Conservation (phyloP, 2,888 invertebrate genomes). For the Drosophila ezoana region DNA sequence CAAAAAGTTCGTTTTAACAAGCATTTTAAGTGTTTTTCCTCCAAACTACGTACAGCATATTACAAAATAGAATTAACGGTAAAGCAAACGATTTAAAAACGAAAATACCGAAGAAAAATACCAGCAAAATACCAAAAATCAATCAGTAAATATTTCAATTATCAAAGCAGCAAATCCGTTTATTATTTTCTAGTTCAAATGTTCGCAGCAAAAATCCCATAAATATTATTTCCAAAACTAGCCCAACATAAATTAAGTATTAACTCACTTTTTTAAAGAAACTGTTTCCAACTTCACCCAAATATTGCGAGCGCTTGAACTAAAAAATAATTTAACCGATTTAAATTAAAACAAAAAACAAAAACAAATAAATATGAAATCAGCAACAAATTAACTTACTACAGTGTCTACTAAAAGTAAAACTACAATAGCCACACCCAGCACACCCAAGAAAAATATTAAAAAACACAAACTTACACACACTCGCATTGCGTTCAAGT, state of each 20-base stretch:
- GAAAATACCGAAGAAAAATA: conserved; percentile 29
- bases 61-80: conserved; percentile 73
- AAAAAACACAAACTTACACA: conserved; percentile 12
- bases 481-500: conserved; percentile 56
- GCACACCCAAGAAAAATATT: conserved; percentile 1
- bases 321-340: conserved; percentile 33
- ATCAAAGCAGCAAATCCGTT: conserved; percentile 42
- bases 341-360: conserved; percentile 13
- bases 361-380: conserved; percentile 36
- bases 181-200: conserved; percentile 33
- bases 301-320: conserved; percentile 29
- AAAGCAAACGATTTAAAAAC: conserved; percentile 52
- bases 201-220: neutral
- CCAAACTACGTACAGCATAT: conserved; percentile 79
- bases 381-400: conserved; percentile 69
- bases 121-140: conserved; percentile 22
- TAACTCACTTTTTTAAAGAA: neutral
- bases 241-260: neutral
- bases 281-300: neutral
- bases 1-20: conserved; percentile 69
- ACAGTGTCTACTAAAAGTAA: conserved; percentile 78
- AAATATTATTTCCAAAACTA: neutral
- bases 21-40: conserved; percentile 82
- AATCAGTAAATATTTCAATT: conserved; percentile 59
- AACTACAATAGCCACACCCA: conserved; percentile 72